phyloP scores from a whole-genome alignment of 2,797 vertebrate species.

The Heteromormyrus szaboi region DNA sequence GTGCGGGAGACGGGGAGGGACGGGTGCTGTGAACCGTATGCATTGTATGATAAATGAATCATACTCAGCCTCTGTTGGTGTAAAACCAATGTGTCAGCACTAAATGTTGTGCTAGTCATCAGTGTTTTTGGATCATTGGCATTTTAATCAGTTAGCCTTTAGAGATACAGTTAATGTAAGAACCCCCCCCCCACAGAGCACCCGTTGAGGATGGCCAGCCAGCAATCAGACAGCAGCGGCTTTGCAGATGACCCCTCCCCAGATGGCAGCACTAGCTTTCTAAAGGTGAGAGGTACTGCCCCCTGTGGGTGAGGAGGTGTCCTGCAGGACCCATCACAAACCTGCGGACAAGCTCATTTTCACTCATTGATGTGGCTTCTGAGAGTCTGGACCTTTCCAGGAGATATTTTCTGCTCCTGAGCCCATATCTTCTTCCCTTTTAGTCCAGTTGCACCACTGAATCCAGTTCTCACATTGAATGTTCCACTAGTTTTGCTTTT shows the following conservation, averaged over 20 bases:
- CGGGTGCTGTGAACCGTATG: background rate
- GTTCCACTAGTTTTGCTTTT: background rate
- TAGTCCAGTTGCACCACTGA: background rate
- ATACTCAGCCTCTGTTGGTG: background rate
- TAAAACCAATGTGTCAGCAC: background rate
- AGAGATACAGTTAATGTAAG: background rate
- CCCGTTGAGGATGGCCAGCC: slow-evolving; percentile 77
- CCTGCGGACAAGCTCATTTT: background rate
- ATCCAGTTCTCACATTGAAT: background rate
- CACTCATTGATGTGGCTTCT: background rate
- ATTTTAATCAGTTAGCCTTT: background rate
- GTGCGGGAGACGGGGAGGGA: background rate
- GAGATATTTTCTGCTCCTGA: background rate
- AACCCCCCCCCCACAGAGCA: slow-evolving; percentile 57
- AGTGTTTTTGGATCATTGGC: background rate
- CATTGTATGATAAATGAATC: background rate
- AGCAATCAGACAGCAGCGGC: slow-evolving; percentile 96
- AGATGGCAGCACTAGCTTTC: slow-evolving; percentile 67
- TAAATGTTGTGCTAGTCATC: background rate
- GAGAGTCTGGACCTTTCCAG: background rate
- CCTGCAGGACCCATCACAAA: background rate
- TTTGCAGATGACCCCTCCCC: slow-evolving; percentile 86
- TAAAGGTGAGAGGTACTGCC: slow-evolving; percentile 64
- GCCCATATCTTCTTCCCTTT: background rate
- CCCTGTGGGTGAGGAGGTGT: background rate